Evolutionary conservation across 2,888 invertebrate species (phyloP).

Genomic region (Morpho achilles): DNA sequence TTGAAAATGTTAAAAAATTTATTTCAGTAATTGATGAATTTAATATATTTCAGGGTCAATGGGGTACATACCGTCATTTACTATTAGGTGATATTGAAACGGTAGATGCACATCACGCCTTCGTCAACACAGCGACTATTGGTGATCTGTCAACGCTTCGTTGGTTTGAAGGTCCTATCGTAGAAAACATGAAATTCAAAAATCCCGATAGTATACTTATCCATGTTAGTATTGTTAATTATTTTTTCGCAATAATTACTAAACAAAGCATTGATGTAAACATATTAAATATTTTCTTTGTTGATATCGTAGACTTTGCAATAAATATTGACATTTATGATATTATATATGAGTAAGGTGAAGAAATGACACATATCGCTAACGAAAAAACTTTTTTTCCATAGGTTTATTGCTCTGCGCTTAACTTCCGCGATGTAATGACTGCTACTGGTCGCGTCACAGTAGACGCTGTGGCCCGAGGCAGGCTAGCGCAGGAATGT

Average conservation of each 20-base stretch:
- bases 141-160: conserved; percentile 92
- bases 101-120: conserved; percentile 82
- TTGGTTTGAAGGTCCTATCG: conserved; percentile 83
- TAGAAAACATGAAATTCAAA: conserved; percentile 47
- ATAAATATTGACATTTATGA: too few relatives aligned
- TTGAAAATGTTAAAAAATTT: not conserved
- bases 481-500: conserved; percentile 81
- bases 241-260: too few relatives aligned
- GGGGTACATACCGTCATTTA: conserved; percentile 93
- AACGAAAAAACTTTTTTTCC: too few relatives aligned
- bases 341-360: too few relatives aligned
- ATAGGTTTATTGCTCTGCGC: conserved; percentile 85
- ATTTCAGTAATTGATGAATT: not conserved
- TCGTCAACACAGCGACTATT: conserved; percentile 85
- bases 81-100: conserved; percentile 75
- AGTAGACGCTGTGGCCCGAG: conserved; percentile 86
- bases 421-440: conserved; percentile 98
- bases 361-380: too few relatives aligned
- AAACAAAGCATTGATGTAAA: too few relatives aligned
- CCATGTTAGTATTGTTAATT: conserved; percentile 49
- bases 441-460: conserved; percentile 93
- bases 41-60: conserved; percentile 61
- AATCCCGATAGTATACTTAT: conserved; percentile 45
- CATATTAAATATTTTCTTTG: too few relatives aligned
- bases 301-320: too few relatives aligned